Base-by-base conservation (phyloP, 2,113 vertebrate species). In the Tonatia bakeri region DNA sequence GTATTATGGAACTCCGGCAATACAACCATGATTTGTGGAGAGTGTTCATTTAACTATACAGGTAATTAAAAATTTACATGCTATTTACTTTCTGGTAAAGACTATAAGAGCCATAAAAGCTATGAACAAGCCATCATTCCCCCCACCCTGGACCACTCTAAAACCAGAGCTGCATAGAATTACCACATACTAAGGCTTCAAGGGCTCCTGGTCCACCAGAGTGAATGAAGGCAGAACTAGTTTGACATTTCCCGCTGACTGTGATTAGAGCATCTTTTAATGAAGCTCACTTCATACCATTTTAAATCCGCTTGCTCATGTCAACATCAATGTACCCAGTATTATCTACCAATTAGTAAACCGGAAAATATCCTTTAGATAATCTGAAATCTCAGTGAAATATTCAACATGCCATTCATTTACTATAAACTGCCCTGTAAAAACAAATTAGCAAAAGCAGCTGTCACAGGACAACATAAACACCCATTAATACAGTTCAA, bases 331-430 rank as follows among this genome's bases (percentile, higher is more conserved):
- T 98, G 98, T 98, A 98, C 95, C 97, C 97, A 43, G 97, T 98
- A 98, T 98, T 98, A 99, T 98, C 98, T 98, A 98, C 98, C 98
- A 98, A 99, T 98, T 98, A 98, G 98, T 97, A 98, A 98, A 98
- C 95, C 93, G 5, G 98, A 98, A 98, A 98, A 98, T 98, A 98
- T 98, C 97, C 98, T 98, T 98, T 90, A 98, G 98, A 98, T 98
- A 97, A 98, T 98, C 98, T 98, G 93, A 98, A 98, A 98, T 98
- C 97, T 97, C 98, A 43, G 97, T 98, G 97, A 98, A 98, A 98
- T 98, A 98, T 97, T 98, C 98, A 97, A 97, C 95, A 92, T 98
- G 98, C 96, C 98, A 98, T 97, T 98, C 98, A 97, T 97, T 98
- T 98, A 79, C 98, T 90, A 97, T 97, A 97, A 98, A 98, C 98